phyloP scores from a whole-genome alignment of 2,888 invertebrate species.

The Eupithecia pulchellata region DNA sequence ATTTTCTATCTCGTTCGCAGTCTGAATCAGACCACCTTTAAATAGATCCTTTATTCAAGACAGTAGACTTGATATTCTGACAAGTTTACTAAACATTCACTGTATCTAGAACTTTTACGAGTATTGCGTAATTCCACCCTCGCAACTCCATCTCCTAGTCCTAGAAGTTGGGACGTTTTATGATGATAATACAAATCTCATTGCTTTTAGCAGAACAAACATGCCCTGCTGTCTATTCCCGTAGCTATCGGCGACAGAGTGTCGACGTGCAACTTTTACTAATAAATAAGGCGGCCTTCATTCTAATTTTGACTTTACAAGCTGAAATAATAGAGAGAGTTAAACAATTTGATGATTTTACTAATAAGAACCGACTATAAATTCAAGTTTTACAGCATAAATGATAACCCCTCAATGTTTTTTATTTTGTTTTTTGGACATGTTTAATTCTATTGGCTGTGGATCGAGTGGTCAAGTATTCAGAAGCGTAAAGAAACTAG shows the following conservation, averaged over 20 bases:
- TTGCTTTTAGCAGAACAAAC: conserved; percentile 66
- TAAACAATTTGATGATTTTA: neutral
- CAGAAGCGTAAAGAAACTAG: too few species aligned
- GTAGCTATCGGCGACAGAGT: conserved; percentile 54
- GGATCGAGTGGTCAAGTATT: too few species aligned
- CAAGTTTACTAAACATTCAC: conserved; percentile 6
- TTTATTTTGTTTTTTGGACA: too few species aligned
- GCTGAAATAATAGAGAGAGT: conserved; percentile 14
- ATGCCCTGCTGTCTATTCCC: conserved; percentile 55
- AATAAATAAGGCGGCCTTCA: conserved; percentile 33
- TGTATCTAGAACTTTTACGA: conserved; percentile 12
- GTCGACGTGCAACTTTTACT: conserved; percentile 44
- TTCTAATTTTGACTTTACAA: conserved; percentile 29
- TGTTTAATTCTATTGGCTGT: too few species aligned
- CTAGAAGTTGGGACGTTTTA: conserved; percentile 19
- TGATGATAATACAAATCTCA: conserved; percentile 45
- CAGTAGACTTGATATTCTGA: neutral
- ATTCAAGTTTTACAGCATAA: neutral
- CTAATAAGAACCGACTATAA: neutral
- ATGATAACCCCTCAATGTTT: neutral
- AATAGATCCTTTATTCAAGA: neutral
- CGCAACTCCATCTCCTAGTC: neutral
- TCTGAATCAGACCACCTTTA: neutral
- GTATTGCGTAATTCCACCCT: conserved; percentile 8
- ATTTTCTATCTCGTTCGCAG: neutral